Evolutionary conservation across 2,888 invertebrate species (phyloP).

Genomic region (Tineola bisselliella): DNA sequence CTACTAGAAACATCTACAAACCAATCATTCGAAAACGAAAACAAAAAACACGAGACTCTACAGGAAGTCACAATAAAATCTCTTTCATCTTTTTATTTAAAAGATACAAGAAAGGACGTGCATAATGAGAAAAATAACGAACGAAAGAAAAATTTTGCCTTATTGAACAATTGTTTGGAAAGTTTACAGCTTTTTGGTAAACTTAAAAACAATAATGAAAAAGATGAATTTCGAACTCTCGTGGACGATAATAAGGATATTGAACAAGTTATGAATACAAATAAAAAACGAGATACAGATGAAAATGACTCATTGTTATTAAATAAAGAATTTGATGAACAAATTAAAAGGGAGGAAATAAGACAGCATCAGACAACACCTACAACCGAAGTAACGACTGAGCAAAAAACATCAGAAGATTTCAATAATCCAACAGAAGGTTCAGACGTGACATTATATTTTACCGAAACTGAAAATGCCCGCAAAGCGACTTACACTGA

Average conservation of each 20-base stretch:
- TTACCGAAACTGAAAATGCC: constrained; percentile 37
- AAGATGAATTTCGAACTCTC: constrained; percentile 28
- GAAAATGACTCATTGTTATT: constrained; percentile 31
- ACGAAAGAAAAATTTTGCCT: constrained; percentile 28
- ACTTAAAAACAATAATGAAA: neutral
- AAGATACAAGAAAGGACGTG: constrained; percentile 22
- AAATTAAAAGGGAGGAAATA: constrained; percentile 36
- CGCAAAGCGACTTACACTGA: constrained; percentile 40
- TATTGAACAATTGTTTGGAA: constrained; percentile 52
- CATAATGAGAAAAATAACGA: constrained; percentile 18
- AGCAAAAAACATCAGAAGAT: constrained; percentile 40
- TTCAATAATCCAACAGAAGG: constrained; percentile 27
- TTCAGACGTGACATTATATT: constrained; percentile 27
- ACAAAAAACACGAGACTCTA: constrained; percentile 30
- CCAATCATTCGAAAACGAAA: constrained; percentile 34
- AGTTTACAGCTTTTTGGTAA: neutral
- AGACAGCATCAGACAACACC: constrained; percentile 29
- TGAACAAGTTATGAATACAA: constrained; percentile 19
- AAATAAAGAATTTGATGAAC: constrained; percentile 41
- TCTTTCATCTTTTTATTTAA: constrained; percentile 23
- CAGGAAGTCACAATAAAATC: constrained; percentile 28
- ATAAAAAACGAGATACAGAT: constrained; percentile 37
- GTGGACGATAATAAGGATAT: constrained; percentile 22
- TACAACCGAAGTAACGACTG: constrained; percentile 20
- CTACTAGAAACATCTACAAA: constrained; percentile 37